These are phyloP conservation scores for Pissodes strobi DNA, from an alignment of 1,140 invertebrate genomes.

Conservation along the genomic window DNA sequence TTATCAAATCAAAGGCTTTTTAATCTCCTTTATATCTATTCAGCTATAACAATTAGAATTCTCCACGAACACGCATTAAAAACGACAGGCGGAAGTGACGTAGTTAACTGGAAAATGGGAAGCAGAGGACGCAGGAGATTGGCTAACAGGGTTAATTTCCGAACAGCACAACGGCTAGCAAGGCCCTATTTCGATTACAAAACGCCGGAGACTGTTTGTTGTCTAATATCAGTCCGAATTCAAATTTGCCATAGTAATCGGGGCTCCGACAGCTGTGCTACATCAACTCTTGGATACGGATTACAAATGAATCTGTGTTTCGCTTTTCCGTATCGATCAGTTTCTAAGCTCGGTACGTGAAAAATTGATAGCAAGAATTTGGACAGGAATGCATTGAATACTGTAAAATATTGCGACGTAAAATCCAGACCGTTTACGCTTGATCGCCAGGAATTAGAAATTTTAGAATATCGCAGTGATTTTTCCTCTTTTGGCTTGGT, in stretches of 20 bases:
- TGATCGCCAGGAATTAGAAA: no score
- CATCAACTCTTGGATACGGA: slow-evolving; percentile 25
- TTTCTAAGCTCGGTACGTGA: not conserved
- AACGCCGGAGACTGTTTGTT: slow-evolving; percentile 33
- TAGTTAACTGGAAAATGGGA: slow-evolving; percentile 32
- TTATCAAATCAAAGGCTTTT: no score
- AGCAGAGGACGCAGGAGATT: slow-evolving; percentile 21
- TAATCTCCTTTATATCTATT: no score
- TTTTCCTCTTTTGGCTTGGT: no score
- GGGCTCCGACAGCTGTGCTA: slow-evolving; percentile 26
- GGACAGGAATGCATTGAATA: no score
- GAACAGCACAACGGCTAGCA: slow-evolving; percentile 14
- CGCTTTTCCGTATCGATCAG: slow-evolving; percentile 10
- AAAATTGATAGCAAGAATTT: no score
- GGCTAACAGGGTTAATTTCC: slow-evolving; percentile 32
- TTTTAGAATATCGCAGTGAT: no score
- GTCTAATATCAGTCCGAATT: slow-evolving; percentile 31
- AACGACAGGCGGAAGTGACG: slow-evolving; percentile 12
- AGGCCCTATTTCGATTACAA: slow-evolving; percentile 28
- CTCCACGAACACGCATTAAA: not conserved
- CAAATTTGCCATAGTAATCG: slow-evolving; percentile 30
- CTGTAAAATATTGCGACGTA: no score
- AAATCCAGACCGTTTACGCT: no score
- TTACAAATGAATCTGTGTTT: slow-evolving; percentile 26
- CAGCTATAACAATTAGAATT: slow-evolving; percentile 1